phyloP scores from a whole-genome alignment of 2,888 invertebrate species.

The Reticulitermes lucifugus region DNA sequence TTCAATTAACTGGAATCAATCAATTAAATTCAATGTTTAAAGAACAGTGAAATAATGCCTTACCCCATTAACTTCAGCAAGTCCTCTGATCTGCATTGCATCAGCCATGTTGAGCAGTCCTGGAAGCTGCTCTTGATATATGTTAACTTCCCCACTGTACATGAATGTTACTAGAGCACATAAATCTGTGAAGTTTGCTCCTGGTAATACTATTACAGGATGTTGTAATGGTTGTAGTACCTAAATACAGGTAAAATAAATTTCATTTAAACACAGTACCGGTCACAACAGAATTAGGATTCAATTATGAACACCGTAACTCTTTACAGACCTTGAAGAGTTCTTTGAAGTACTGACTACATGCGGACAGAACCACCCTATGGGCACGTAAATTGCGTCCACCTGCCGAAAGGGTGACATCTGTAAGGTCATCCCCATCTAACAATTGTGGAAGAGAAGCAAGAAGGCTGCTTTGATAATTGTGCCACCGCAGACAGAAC shows the following conservation, averaged over 20 bases:
- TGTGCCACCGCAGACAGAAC: constrained; percentile 89
- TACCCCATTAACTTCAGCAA: constrained; percentile 84
- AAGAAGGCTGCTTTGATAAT: constrained; percentile 80
- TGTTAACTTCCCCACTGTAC: constrained; percentile 90
- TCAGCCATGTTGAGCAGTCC: constrained; percentile 82
- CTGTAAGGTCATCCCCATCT: constrained; percentile 84
- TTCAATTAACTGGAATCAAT: too few relatives aligned
- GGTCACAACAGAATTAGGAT: background rate
- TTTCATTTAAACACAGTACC: too few relatives aligned
- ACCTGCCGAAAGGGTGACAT: constrained; percentile 88
- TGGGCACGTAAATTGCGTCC: constrained; percentile 88
- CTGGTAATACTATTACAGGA: constrained; percentile 78
- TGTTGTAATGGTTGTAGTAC: constrained; percentile 77
- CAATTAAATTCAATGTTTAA: too few relatives aligned
- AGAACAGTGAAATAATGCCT: constrained; percentile 57
- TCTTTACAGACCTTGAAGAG: constrained; percentile 77
- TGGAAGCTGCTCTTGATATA: constrained; percentile 82
- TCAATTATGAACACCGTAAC: background rate
- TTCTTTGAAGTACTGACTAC: constrained; percentile 91
- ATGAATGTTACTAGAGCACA: constrained; percentile 85
- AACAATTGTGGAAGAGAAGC: constrained; percentile 82
- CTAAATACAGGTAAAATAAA: constrained; percentile 57
- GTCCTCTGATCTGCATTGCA: constrained; percentile 83
- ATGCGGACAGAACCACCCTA: constrained; percentile 86
- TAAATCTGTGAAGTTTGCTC: constrained; percentile 77